These are phyloP conservation scores for Drosophila stalkeri DNA, from an alignment of 2,888 invertebrate species.

Conservation along the genomic window DNA sequence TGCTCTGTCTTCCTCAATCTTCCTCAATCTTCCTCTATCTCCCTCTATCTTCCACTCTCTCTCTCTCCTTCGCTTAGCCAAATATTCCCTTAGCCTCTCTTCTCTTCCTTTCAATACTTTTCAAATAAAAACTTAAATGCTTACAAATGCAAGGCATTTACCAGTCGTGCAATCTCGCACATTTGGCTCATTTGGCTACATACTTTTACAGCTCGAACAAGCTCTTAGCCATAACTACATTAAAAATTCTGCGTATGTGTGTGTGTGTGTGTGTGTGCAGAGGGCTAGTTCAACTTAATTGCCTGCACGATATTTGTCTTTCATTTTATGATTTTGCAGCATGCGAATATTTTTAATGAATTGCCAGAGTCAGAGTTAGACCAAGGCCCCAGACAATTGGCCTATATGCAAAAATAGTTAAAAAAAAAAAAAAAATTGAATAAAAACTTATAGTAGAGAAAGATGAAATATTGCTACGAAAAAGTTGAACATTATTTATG, in stretches of 20 bases:
- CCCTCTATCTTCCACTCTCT: no score
- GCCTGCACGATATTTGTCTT: slow-evolving; percentile 61
- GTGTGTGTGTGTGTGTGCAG: slow-evolving; percentile 11
- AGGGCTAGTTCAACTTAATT: slow-evolving; percentile 57
- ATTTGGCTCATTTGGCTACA: slow-evolving; percentile 22
- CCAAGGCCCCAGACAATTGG: slow-evolving; percentile 38
- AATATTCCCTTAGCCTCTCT: neutral
- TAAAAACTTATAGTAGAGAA: neutral
- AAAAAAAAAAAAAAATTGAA: neutral
- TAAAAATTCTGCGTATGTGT: slow-evolving; percentile 3
- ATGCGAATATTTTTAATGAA: slow-evolving; percentile 58
- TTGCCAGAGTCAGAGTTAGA: slow-evolving; percentile 28
- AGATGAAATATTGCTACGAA: slow-evolving; percentile 12
- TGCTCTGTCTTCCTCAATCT: no score
- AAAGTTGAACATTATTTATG: slow-evolving; percentile 59
- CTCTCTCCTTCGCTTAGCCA: no score
- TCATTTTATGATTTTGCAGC: slow-evolving; percentile 56
- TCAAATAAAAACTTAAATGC: neutral
- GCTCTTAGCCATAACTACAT: slow-evolving; percentile 8
- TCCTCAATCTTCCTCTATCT: no score
- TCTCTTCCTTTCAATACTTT: neutral
- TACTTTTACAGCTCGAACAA: slow-evolving; percentile 20
- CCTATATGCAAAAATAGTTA: slow-evolving; percentile 33
- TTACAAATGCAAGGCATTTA: neutral
- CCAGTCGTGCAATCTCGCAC: neutral